Evolutionary conservation across 2,797 vertebrate genomes (phyloP), one percentile per base, ranked within the genome.

Genomic region (Cynodonichthys magdalenae): DNA sequence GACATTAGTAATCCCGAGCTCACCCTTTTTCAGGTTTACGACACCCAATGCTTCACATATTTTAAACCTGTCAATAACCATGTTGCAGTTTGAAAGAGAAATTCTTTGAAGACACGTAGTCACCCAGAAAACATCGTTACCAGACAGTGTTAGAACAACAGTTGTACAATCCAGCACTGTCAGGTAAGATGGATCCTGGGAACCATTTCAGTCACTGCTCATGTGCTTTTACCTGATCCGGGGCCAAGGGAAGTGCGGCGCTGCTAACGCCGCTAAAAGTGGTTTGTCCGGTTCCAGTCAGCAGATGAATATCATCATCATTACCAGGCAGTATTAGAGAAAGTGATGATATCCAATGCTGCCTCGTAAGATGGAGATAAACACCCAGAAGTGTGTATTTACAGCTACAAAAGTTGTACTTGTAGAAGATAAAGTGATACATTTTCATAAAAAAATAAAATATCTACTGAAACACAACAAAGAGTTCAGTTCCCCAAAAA

Each of bases 271-370:
- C 34, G 66, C 58, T 57, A 50, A 24, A 50, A 53, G 56, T 0
- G 4, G 54, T 75, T 64, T 72, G 80, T 90, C 64, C 63, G 70
- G 56, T 70, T 50, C 92, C 55, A 74, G 92, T 76, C 60, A 1
- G 79, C 19, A 88, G 97, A 92, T 92, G 93, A 86, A 94, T 93
- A 91, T 95, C 86, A 97, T 97, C 98, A 99, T 99, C 98, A 98
- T 99, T 99, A 99, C 98, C 98, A 99, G 98, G 98, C 98, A 99
- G 98, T 99, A 99, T 99, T 99, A 99, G 97, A 99, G 90, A 94
- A 66, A 92, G 91, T 55, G 87, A 93, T 88, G 92, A 92, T 93
- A 96, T 99, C 98, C 96, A 99, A 99, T 99, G 96, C 97, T 98
- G 96, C 98, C 97, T 96, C 94, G 98, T 99, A 99, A 99, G 98